phyloP scores from a whole-genome alignment of 2,113 vertebrate genomes.

The Cebus imitator region DNA sequence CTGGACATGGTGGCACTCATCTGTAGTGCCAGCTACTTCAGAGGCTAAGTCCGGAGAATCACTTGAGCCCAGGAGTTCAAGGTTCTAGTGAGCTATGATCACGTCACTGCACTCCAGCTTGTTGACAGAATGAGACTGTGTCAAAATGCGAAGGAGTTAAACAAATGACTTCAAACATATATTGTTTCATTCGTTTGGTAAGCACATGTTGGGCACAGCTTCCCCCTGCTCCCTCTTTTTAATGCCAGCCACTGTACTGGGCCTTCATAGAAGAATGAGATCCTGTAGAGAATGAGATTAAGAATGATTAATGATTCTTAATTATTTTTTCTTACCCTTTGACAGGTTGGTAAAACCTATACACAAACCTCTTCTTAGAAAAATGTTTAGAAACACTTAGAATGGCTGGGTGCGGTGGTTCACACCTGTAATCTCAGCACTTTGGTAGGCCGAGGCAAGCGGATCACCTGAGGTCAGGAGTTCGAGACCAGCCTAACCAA shows the following conservation, averaged over 20 bases:
- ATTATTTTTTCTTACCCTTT: slow-evolving; percentile 32
- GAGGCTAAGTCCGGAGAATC: neutral
- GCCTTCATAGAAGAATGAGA: neutral
- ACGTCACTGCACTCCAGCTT: neutral
- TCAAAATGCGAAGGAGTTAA: neutral
- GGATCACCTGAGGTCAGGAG: too few species aligned
- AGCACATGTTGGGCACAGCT: neutral
- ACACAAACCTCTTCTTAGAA: neutral
- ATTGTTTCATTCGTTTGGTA: neutral
- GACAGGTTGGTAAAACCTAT: neutral
- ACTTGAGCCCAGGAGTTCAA: neutral
- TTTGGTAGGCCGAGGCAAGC: too few species aligned
- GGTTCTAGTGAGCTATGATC: neutral
- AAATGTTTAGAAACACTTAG: neutral
- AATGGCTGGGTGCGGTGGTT: neutral
- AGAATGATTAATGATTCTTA: neutral
- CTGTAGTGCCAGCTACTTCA: neutral
- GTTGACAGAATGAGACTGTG: neutral
- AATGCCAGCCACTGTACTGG: neutral
- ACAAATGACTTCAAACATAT: neutral
- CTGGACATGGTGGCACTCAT: neutral
- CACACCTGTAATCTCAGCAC: too few species aligned
- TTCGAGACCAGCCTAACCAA: too few species aligned
- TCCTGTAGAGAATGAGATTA: neutral
- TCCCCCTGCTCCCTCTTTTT: neutral